These are phyloP conservation scores for Heterodera schachtii DNA, from an alignment of 1,140 invertebrate species.

Conservation along the genomic window DNA sequence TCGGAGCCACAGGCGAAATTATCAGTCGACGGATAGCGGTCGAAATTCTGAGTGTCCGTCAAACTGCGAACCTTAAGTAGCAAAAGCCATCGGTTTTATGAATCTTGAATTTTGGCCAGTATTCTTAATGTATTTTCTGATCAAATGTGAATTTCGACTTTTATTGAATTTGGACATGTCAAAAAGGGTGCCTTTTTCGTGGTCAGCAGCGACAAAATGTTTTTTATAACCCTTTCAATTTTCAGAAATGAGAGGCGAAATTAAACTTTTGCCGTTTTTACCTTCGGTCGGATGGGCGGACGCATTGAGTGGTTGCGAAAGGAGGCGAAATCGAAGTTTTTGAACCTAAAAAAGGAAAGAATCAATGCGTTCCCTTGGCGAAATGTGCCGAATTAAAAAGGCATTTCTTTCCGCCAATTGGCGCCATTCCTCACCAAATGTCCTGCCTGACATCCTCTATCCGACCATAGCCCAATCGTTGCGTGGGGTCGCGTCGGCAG, in stretches of 20 bases:
- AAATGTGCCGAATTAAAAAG: too few relatives aligned
- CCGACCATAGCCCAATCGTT: slow-evolving; percentile 59
- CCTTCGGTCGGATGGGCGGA: slow-evolving; percentile 77
- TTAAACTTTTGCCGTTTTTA: slow-evolving; percentile 25
- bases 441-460: slow-evolving; percentile 58
- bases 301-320: slow-evolving; percentile 81
- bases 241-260: too few relatives aligned
- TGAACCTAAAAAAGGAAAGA: slow-evolving; percentile 72
- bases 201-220: too few relatives aligned
- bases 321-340: slow-evolving; percentile 99
- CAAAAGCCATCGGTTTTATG: background rate
- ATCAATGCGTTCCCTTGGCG: too few relatives aligned
- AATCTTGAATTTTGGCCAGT: too few relatives aligned
- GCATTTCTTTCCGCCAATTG: too few relatives aligned
- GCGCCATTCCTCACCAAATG: slow-evolving; percentile 72
- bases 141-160: too few relatives aligned
- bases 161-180: too few relatives aligned
- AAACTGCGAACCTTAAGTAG: slow-evolving; percentile 45
- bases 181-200: too few relatives aligned
- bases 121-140: too few relatives aligned
- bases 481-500: slow-evolving; percentile 58
- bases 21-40: slow-evolving; percentile 55
- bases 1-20: slow-evolving; percentile 57
- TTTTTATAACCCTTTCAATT: too few relatives aligned
- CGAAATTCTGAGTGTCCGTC: slow-evolving; percentile 62